A percentile compares a stretch with the other conserved stretches of the same genome.
These are phyloP conservation scores for Idris sp. DNA, from an alignment of 1,140 invertebrate genomes.

Conservation along the genomic window DNA sequence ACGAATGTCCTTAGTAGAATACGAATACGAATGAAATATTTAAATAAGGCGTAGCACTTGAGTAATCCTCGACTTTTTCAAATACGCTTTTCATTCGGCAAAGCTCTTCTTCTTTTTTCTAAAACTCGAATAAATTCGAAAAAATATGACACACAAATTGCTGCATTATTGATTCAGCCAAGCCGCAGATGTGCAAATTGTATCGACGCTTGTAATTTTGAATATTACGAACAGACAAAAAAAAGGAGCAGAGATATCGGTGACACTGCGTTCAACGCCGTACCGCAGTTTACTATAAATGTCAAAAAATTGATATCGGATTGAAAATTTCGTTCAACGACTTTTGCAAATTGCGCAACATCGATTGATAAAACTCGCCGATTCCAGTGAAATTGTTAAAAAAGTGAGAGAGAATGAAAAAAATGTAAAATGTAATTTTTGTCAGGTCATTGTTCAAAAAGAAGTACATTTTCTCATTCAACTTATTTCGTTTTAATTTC, in stretches of 20 bases:
- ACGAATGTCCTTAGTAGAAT: conserved; percentile 63
- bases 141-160: conserved; percentile 47
- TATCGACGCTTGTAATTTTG: conserved; percentile 26
- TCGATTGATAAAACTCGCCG: too few relatives aligned
- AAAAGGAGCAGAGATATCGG: neutral
- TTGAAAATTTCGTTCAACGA: neutral
- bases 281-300: neutral
- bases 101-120: conserved; percentile 17
- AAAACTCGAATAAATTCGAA: conserved; percentile 21
- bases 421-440: neutral
- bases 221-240: neutral
- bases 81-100: conserved; percentile 42
- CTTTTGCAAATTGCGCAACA: neutral
- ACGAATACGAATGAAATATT: conserved; percentile 70
- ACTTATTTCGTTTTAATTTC: conserved; percentile 1
- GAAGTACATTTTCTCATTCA: neutral
- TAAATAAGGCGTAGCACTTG: conserved; percentile 62
- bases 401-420: too few relatives aligned
- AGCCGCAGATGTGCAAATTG: conserved; percentile 34
- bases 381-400: conserved; percentile 3
- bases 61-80: conserved; percentile 55
- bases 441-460: neutral
- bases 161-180: conserved; percentile 31
- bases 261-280: neutral
- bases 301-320: conserved; percentile 2